phyloP scores from a whole-genome alignment of 2,888 invertebrate species.

The Chloromyia formosa region DNA sequence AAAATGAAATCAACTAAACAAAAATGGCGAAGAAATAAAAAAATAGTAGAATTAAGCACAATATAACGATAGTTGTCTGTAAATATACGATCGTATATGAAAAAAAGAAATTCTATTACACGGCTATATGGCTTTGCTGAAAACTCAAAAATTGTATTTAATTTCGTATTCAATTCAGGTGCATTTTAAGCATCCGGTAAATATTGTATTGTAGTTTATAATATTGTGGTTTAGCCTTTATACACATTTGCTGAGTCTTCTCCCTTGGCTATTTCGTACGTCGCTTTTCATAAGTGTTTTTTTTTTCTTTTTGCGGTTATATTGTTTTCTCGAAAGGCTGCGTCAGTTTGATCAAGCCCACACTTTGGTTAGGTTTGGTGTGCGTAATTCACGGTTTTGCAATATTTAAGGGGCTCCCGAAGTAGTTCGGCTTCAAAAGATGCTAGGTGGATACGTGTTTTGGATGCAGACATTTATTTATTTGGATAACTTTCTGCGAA shows the following conservation, averaged over 20 bases:
- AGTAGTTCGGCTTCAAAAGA: too few relatives aligned
- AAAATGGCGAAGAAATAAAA: too few relatives aligned
- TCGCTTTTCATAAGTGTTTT: conserved; percentile 10
- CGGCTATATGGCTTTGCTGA: conserved; percentile 1
- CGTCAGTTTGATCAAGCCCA: conserved; percentile 12
- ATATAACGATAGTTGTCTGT: too few relatives aligned
- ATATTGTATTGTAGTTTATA: conserved; percentile 38
- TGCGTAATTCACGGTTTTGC: too few relatives aligned
- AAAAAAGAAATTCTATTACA: conserved; percentile 35
- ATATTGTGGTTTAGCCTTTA: conserved; percentile 25
- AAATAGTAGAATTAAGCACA: too few relatives aligned
- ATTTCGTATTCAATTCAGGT: conserved; percentile 40
- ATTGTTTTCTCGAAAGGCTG: not conserved
- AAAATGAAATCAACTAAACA: too few relatives aligned
- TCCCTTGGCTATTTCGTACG: conserved; percentile 28
- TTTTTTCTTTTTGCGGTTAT: not conserved
- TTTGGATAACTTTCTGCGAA: too few relatives aligned
- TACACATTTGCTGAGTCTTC: not conserved
- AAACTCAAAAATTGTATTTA: conserved; percentile 8
- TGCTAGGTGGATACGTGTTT: too few relatives aligned
- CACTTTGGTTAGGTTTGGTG: too few relatives aligned
- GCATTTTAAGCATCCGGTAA: conserved; percentile 42
- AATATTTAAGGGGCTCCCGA: conserved; percentile 10
- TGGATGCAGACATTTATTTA: too few relatives aligned
- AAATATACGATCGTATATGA: not conserved